Percentiles rank a stretch among this genome's conserved stretches.
phyloP scores from a whole-genome alignment of 2,797 vertebrate genomes.

The Etheostoma perlongum region DNA sequence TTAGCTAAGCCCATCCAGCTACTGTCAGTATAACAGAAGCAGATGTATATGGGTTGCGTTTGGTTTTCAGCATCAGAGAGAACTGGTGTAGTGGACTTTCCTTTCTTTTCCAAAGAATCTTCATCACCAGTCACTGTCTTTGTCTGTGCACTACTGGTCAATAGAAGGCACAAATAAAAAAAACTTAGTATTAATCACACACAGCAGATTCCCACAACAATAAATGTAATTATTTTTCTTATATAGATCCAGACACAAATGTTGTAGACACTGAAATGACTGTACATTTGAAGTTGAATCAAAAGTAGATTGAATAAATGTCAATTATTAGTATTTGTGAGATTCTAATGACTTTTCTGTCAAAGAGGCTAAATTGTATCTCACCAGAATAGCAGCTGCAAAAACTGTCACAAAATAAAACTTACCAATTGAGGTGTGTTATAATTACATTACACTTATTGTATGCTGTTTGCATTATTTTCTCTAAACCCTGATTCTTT shows the following conservation, averaged over 20 bases:
- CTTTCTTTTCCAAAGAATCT: slow-evolving; percentile 64
- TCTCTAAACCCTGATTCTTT: not conserved
- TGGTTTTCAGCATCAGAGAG: slow-evolving; percentile 71
- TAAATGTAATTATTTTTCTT: not conserved
- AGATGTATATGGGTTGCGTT: not conserved
- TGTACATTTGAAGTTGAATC: slow-evolving; percentile 13
- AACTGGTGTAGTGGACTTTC: slow-evolving; percentile 54
- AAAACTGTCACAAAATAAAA: not conserved
- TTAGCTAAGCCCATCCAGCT: not conserved
- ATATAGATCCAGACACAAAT: not conserved
- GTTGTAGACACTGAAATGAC: not conserved
- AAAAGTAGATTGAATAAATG: slow-evolving; percentile 3
- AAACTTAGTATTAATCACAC: not conserved
- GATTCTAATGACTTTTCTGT: slow-evolving; percentile 14
- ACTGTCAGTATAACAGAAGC: slow-evolving; percentile 1
- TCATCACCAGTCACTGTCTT: slow-evolving; percentile 35
- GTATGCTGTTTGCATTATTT: not conserved
- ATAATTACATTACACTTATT: not conserved
- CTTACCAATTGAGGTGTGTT: not conserved
- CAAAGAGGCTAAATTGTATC: not conserved
- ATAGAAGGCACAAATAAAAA: not conserved
- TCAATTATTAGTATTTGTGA: slow-evolving; percentile 20
- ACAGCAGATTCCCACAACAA: not conserved
- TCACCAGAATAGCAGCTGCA: not conserved
- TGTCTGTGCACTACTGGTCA: slow-evolving; percentile 61